Base-by-base conservation (phyloP, 30 jellyfish, hydroid and myxozoan species). In the Sanderia malayensis region DNA sequence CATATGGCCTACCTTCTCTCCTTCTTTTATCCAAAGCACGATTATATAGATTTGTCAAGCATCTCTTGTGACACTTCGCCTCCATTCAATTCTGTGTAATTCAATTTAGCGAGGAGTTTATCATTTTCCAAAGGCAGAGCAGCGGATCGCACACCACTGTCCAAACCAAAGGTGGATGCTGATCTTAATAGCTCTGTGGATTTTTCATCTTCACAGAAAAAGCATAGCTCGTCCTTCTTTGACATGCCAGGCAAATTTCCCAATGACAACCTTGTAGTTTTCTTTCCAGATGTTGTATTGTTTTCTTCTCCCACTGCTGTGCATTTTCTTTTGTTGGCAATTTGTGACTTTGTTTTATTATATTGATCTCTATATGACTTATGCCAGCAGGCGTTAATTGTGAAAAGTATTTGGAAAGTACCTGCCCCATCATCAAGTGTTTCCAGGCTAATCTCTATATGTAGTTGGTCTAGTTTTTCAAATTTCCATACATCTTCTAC, bases 221-320 rank as follows among this genome's bases (percentile, higher is more conserved):
- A 66, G 62, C 78, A 66, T 30, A 66, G 27, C 20, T 66, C n/a
- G n/a, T n/a, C 78, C 23, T 66, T 66, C 17, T 66, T 66, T 37
- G 78, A 66, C 78, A 66, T 66, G 44, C 62, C 78, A 66, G 78
- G 62, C 78, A 66, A 15, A 23, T 66, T 66, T 66, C 78, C 78
- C 44, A 66, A 31, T 34, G 62, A 66, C 28, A 66, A 66, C 78
- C 78, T 41, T 66, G 78, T 66, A 2, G 78, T 66, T 66, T 66
- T 66, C 18, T 37, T 34, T 25, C 62, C 62, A 66, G 21, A 15
- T 61, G 24, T 27, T 26, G 47, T 24, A 57, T 34, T 44, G 15
- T 25, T 77, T 8, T 66, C 78, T 66, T 41, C 78, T 41, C 22
- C 64, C 41, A 1, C 78, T 66, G 31, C 78, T 66, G 78, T 34